phyloP scores from a whole-genome alignment of 2,888 invertebrate species.

The Suillia variegata region DNA sequence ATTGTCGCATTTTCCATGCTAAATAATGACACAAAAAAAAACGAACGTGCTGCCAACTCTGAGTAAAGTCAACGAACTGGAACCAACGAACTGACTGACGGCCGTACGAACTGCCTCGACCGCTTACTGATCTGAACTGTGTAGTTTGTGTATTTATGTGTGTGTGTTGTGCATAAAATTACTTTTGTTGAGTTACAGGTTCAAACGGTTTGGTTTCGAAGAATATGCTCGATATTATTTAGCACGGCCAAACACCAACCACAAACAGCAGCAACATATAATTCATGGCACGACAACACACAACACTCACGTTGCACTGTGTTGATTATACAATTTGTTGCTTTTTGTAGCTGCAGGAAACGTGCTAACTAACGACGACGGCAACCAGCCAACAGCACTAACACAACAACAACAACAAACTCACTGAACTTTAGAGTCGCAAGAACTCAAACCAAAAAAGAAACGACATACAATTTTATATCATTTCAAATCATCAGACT shows the following conservation, averaged over 20 bases:
- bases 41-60: no score
- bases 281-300: no score
- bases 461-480: neutral
- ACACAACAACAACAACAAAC: neutral
- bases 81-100: no score
- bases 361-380: no score
- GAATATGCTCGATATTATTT: neutral
- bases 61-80: no score
- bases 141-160: neutral
- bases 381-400: no score
- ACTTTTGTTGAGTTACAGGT: neutral
- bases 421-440: neutral
- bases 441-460: no score
- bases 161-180: neutral
- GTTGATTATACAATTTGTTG: neutral
- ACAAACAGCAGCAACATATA: no score
- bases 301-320: neutral
- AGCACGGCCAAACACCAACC: neutral
- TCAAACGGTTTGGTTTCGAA: neutral
- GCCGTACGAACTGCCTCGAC: no score
- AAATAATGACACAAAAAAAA: no score
- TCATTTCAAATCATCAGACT: neutral
- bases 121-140: no score
- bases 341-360: neutral
- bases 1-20: no score